Evolutionary conservation across 1,140 invertebrate genomes (phyloP), one percentile per base, ranked within the genome.

Genomic region (Aphaenogaster rudis): DNA sequence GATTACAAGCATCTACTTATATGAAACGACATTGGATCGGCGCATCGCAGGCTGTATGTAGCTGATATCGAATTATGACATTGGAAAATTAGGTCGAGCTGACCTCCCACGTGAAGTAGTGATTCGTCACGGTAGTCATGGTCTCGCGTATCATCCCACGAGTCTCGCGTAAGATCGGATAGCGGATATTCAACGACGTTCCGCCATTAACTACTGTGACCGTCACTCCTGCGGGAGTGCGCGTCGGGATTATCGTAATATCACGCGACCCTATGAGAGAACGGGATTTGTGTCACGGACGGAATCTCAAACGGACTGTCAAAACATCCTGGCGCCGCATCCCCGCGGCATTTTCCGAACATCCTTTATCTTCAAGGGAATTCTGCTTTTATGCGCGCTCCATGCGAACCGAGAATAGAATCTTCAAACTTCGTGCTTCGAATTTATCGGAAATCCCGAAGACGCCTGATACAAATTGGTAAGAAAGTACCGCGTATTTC

Each of bases 121-220:
- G 64, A 89, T 90, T 90, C 90, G 87, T 88, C 80, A 88, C 80
- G 64, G 36, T 74, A 69, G 74, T 82, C 88, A 74, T 42, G 28
- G 45, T 81, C 72, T 88, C 86, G 80, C 66, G 50, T 79, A 48
- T 71, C 48, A 87, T 91, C 91, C 85, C 90, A 91, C 71, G 89
- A 87, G 90, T 90, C 88, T 88, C 82, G 42, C 66, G 50, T 91
- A 87, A 91, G 89, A 92, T 92, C 89, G 87, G 87, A 88, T 92
- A 90, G 71, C 90, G 87, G 90, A 91, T 91, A 90, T 81, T 79
- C 76, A 91, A 78, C 76, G 76, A 77, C 78, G 79, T 63, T 21
- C 72, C 80, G 57, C 78, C 74, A 85, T 92, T 91, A 92, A 91
- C 91, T 85, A 92, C 81, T 87, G 71, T 84, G 86, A 82, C 86